A percentile compares a stretch with the other conserved stretches of the same genome.
Evolutionary conservation across 2,888 invertebrate genomes (phyloP).

Genomic region (Cistogaster globosa): DNA sequence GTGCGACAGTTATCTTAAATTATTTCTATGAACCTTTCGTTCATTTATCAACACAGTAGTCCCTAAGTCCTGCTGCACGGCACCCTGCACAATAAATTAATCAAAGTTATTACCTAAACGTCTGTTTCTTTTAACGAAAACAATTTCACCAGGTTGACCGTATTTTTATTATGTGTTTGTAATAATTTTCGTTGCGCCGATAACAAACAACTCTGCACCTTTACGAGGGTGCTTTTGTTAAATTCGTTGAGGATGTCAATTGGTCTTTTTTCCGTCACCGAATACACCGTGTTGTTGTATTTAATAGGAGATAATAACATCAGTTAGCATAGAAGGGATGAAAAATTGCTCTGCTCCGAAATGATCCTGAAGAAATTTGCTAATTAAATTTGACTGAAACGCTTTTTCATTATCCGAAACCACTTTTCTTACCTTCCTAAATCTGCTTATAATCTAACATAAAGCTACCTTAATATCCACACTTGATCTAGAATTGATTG

Average conservation of each 20-base stretch:
- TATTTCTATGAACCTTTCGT: constrained; percentile 26
- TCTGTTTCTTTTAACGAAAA: constrained; percentile 41
- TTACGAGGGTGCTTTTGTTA: constrained; percentile 1
- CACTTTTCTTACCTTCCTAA: constrained; percentile 41
- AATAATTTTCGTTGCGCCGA: constrained; percentile 22
- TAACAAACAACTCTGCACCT: not conserved
- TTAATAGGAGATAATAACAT: no score
- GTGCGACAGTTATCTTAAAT: constrained; percentile 11
- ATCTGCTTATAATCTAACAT: constrained; percentile 49
- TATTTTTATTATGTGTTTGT: constrained; percentile 13
- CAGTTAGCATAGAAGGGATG: constrained; percentile 42
- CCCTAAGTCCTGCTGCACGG: constrained; percentile 16
- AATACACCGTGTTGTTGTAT: no score
- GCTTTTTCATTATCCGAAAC: constrained; percentile 62
- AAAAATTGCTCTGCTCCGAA: constrained; percentile 48
- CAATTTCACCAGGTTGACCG: constrained; percentile 35
- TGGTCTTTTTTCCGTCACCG: not conserved
- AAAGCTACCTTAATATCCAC: constrained; percentile 52
- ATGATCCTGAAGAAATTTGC: constrained; percentile 28
- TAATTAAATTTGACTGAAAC: constrained; percentile 21
- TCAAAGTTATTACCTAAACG: constrained; percentile 26
- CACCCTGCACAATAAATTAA: constrained; percentile 8
- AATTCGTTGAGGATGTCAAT: constrained; percentile 20
- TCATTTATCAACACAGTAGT: constrained; percentile 30
- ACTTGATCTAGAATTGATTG: constrained; percentile 20